These are phyloP conservation scores for Pseudorectes ferrugineus DNA, from an alignment of 2,113 vertebrate species.

Conservation along the genomic window DNA sequence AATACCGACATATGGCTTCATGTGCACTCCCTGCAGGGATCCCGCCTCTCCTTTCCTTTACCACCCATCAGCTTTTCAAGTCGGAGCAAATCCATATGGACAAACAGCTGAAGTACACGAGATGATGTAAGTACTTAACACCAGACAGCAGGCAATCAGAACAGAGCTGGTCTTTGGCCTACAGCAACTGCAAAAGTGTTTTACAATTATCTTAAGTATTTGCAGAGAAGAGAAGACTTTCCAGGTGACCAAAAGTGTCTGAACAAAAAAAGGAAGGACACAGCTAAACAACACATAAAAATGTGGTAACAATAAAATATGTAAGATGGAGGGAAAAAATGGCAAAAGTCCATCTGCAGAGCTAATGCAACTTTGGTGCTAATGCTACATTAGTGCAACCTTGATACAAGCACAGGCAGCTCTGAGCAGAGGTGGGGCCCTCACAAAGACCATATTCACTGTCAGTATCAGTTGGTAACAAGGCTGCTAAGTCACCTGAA, in stretches of 20 bases:
- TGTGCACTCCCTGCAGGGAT: neutral
- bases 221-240: neutral
- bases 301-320: neutral
- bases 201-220: neutral
- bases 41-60: neutral
- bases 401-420: neutral
- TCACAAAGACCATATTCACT: neutral
- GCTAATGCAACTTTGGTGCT: neutral
- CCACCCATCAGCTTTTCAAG: neutral
- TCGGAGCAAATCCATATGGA: conserved; percentile 8
- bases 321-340: neutral
- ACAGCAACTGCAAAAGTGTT: neutral
- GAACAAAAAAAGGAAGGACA: neutral
- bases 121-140: conserved; percentile 9
- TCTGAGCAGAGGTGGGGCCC: neutral
- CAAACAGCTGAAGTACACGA: neutral
- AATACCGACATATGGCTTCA: neutral
- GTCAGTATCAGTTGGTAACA: accelerated
- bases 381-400: neutral
- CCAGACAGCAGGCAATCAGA: neutral
- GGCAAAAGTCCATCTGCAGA: neutral
- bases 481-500: neutral
- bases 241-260: neutral
- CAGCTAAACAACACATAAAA: neutral
- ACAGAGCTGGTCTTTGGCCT: neutral